Conservation (phyloP, 2,113 vertebrate genomes). For the Progne subis region DNA sequence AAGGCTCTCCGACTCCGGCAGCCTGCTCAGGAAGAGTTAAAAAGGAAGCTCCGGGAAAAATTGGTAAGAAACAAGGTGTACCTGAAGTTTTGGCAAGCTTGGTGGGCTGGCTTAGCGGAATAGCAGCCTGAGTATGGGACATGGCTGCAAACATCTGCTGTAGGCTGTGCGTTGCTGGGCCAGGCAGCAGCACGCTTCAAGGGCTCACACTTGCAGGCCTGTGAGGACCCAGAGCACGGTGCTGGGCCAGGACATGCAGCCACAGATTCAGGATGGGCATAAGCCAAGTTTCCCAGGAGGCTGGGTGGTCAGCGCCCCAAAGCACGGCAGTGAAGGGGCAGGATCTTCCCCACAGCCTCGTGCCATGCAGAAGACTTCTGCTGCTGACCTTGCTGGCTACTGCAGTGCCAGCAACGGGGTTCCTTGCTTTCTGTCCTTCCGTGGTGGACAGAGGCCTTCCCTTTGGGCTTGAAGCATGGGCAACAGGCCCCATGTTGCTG, state of each 20-base stretch:
- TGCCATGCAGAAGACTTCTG: neutral
- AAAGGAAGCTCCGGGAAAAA: neutral
- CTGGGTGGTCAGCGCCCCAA: neutral
- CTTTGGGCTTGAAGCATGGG: neutral
- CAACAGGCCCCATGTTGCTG: neutral
- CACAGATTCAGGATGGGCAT: neutral
- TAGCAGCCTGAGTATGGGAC: neutral
- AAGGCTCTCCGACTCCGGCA: neutral
- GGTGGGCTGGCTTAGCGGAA: neutral
- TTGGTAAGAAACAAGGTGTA: neutral
- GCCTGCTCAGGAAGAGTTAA: neutral
- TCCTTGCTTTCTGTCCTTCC: neutral
- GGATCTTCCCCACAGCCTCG: neutral
- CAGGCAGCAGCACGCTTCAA: neutral
- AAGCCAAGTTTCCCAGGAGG: neutral
- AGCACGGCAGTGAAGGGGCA: neutral
- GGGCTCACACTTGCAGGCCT: neutral
- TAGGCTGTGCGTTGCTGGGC: neutral
- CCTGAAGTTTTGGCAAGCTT: neutral
- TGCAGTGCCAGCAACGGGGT: neutral
- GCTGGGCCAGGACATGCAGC: neutral
- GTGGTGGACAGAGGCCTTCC: neutral
- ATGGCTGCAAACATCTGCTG: neutral
- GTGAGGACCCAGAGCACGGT: neutral
- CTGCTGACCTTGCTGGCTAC: neutral